Evolutionary conservation across 2,888 invertebrate genomes (phyloP).

Genomic region (Gymnocheta viridis): DNA sequence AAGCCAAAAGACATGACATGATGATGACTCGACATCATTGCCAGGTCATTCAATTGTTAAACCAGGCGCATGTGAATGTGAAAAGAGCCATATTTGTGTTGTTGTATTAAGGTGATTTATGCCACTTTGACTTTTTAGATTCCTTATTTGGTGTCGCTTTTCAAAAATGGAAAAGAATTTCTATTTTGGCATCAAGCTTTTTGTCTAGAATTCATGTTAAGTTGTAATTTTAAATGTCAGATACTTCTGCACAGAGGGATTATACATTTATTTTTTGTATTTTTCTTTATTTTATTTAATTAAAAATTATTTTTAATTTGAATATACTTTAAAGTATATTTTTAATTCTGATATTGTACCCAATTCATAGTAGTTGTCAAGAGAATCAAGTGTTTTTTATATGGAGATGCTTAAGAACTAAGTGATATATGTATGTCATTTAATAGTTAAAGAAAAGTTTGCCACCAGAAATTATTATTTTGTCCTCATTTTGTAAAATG

Average conservation of each 20-base stretch:
- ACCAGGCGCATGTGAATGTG: background rate
- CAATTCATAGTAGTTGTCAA: background rate
- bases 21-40: conserved; percentile 9
- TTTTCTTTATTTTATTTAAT: no score
- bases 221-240: background rate
- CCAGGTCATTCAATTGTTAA: conserved; percentile 41
- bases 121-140: conserved; percentile 16
- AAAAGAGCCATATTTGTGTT: conserved; percentile 32
- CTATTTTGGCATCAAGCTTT: background rate
- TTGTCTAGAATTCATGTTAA: conserved; percentile 48
- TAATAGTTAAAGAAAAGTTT: background rate
- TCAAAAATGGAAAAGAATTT: conserved; percentile 1
- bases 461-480: background rate
- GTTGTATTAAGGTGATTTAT: conserved; percentile 41
- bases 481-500: no score
- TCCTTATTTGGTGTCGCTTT: background rate
- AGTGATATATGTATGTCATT: background rate
- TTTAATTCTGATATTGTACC: background rate
- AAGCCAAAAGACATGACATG: conserved; percentile 26
- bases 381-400: background rate
- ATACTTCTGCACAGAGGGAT: background rate
- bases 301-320: background rate
- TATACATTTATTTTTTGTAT: background rate
- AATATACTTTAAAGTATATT: background rate
- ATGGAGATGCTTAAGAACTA: background rate